Conservation (phyloP, 2,797 vertebrate genomes). For the Smutsia temminckii region DNA sequence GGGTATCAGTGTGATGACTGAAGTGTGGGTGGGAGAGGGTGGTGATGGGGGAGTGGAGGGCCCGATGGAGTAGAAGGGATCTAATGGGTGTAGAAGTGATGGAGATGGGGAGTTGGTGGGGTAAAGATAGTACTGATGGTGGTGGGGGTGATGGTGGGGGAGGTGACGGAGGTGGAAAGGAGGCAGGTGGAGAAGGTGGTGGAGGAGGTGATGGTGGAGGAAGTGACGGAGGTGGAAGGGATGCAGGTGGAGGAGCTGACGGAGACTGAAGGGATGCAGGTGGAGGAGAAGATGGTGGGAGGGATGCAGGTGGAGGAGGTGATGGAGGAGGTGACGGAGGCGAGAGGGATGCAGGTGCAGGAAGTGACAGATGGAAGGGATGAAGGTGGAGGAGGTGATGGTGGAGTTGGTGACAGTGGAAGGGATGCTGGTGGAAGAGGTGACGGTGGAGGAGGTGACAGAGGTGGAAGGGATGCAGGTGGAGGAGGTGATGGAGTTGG, state of each 20-base stretch:
- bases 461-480: no score
- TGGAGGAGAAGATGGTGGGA: no score
- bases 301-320: no score
- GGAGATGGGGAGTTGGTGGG: background rate
- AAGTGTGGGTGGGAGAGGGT: background rate
- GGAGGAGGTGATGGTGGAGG: background rate
- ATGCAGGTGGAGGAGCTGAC: background rate
- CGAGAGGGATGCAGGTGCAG: background rate
- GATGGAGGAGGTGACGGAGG: no score
- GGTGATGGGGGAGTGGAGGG: no score
- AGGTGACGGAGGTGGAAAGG: background rate
- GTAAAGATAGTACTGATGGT: fast-evolving
- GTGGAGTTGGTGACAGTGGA: background rate
- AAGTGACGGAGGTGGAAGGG: no score
- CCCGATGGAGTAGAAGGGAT: no score
- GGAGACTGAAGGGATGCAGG: background rate
- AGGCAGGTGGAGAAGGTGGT: no score
- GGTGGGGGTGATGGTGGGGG: background rate
- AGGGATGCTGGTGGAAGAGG: background rate
- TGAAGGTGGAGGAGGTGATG: background rate
- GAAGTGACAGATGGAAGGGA: fast-evolving
- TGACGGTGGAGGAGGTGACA: background rate
- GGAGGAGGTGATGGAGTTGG: background rate
- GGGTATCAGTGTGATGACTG: background rate
- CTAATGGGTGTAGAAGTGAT: no score